Evolutionary conservation across 2,888 invertebrate species (phyloP).

Genomic region (Acheta domesticus): DNA sequence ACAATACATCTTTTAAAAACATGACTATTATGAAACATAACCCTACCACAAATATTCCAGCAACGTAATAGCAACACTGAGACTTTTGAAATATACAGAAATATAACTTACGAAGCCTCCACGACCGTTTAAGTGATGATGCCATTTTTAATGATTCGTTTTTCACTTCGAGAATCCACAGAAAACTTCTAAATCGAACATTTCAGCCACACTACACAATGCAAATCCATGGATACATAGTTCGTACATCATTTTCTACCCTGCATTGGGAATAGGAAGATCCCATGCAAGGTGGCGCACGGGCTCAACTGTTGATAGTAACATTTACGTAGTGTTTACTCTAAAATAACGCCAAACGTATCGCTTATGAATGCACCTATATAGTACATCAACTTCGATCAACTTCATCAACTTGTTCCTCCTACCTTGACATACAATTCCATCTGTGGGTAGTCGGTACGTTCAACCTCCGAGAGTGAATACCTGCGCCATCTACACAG

Average conservation of each 20-base stretch:
- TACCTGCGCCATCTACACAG: background rate
- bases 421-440: constrained; percentile 33
- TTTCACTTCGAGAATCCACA: background rate
- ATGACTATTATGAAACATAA: constrained; percentile 28
- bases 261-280: background rate
- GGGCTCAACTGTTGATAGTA: background rate
- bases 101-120: constrained; percentile 73
- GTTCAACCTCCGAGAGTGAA: background rate
- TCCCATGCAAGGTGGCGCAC: background rate
- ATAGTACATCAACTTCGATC: background rate
- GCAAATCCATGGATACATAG: background rate
- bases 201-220: background rate
- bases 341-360: background rate
- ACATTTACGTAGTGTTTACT: constrained; percentile 4
- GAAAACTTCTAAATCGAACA: background rate
- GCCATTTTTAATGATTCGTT: constrained; percentile 35
- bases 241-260: background rate
- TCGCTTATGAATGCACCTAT: background rate
- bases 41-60: background rate
- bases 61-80: background rate
- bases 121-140: constrained; percentile 64
- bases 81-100: constrained; percentile 3
- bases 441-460: constrained; percentile 32
- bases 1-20: constrained; percentile 33
- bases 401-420: background rate